These are phyloP conservation scores for Melangyna quadrimaculata DNA, from an alignment of 2,888 invertebrate genomes.

Conservation along the genomic window DNA sequence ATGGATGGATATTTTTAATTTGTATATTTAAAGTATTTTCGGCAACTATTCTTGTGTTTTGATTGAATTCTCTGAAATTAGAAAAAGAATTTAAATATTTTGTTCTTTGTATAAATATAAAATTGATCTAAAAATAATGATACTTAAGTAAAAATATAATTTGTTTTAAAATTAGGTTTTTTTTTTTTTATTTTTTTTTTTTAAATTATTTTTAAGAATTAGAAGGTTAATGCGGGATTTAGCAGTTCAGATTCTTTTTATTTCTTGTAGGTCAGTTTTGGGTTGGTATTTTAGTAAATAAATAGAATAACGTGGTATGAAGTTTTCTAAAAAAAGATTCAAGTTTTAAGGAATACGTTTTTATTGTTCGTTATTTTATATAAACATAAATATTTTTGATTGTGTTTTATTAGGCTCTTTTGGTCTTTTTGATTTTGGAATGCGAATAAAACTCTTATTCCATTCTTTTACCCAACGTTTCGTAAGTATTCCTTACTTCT, in stretches of 20 bases:
- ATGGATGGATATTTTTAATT: conserved; percentile 69
- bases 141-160: conserved; percentile 5
- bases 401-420: no score
- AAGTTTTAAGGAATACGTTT: no score
- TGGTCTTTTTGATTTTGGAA: no score
- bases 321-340: neutral
- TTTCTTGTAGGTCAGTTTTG: neutral
- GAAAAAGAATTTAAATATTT: conserved; percentile 2
- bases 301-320: no score
- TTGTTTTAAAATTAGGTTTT: neutral
- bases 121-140: conserved; percentile 30
- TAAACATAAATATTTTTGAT: no score
- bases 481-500: no score
- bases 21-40: conserved; percentile 63
- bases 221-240: neutral
- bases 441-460: no score
- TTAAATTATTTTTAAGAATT: neutral
- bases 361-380: no score
- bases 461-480: no score
- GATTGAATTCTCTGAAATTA: conserved; percentile 40
- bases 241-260: neutral
- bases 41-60: conserved; percentile 58
- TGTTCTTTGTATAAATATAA: neutral
- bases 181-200: neutral
- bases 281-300: neutral